A percentile compares a stretch with the other conserved stretches of the same genome.
These are phyloP conservation scores for Teleogryllus oceanicus DNA, from an alignment of 2,888 invertebrate genomes.

Conservation along the genomic window DNA sequence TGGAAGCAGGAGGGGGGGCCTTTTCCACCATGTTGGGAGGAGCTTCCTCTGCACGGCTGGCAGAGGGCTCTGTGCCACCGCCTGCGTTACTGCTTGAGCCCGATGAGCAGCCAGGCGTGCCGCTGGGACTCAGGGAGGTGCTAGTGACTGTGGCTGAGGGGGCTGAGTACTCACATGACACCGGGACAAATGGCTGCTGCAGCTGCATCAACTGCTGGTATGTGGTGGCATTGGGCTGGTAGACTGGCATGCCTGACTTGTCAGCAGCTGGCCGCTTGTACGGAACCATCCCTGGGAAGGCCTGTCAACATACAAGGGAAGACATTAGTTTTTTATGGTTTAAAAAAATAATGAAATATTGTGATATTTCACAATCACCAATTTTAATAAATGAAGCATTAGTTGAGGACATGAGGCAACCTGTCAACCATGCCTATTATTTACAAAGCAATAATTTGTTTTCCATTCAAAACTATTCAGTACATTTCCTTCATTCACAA, in stretches of 20 bases:
- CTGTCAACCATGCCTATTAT: too few relatives aligned
- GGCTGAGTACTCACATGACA: constrained; percentile 95
- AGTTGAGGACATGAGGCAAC: too few relatives aligned
- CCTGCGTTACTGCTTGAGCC: constrained; percentile 47
- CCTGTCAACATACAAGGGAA: constrained; percentile 53
- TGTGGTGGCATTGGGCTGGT: constrained; percentile 84
- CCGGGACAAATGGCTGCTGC: constrained; percentile 93
- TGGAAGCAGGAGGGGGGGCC: constrained; percentile 41
- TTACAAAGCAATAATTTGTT: too few relatives aligned
- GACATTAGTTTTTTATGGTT: too few relatives aligned
- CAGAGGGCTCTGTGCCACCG: constrained; percentile 28
- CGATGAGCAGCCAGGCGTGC: constrained; percentile 42
- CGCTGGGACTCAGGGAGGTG: constrained; percentile 54
- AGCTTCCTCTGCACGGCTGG: constrained; percentile 25
- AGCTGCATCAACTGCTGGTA: constrained; percentile 93
- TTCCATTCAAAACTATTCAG: neutral
- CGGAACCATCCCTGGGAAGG: constrained; percentile 92
- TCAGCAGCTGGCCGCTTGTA: constrained; percentile 95
- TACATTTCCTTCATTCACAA: neutral
- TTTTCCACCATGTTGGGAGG: constrained; percentile 25
- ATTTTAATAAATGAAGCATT: too few relatives aligned
- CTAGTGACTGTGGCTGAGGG: constrained; percentile 43
- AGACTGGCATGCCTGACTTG: constrained; percentile 94
- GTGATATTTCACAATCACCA: too few relatives aligned
- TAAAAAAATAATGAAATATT: too few relatives aligned